Base-by-base conservation (phyloP, 2,113 vertebrate genomes). In the Ammospiza caudacuta region DNA sequence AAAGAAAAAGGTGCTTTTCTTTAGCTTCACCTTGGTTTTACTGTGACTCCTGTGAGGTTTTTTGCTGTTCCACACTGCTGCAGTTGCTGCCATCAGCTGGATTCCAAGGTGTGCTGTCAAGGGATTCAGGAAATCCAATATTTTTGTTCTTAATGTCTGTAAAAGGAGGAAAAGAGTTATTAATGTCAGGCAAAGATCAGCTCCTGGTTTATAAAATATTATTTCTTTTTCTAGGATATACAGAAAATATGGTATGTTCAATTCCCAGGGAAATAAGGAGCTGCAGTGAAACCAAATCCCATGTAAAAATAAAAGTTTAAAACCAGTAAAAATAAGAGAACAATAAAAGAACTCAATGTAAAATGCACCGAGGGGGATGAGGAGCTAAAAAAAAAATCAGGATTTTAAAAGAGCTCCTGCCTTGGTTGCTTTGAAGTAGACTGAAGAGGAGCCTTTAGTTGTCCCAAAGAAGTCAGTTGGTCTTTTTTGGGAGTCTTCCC, bases 341-440 rank as follows among this genome's bases (percentile, higher is more conserved):
- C 10, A 67, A 63, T 10, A 27, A 47, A 79, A 43, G 15, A 77
- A 19, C 14, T 51, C 12, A 1, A 4, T 8, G 20, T 44, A 37
- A 72, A 95, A 90, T 19, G 5, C 24, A 5, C 8, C 27, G 35
- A 14, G 46, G 29, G 80, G 24, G 59, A 57, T 16, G 31, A 58
- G 11, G 44, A 93, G 39, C 59, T 15, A 2, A 13, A 16, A 58
- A 39, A 18, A 47, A 37, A 22, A 47, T 51, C 5, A 69, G 39
- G 5, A 74, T 39, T 46, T 84, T 43, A 21, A 61, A 72, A 68
- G 25, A 46, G 18, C 22, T 94, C 98, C 92, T 97, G 99, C 99
- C 98, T 99, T 99, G 61, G 98, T 98, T 97, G 98, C 98, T 97
- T 98, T 99, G 58, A 99, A 99, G 95, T 99, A 99, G 63, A 99